These are phyloP conservation scores for Spodoptera exigua DNA, from an alignment of 2,888 invertebrate genomes.

Conservation along the genomic window DNA sequence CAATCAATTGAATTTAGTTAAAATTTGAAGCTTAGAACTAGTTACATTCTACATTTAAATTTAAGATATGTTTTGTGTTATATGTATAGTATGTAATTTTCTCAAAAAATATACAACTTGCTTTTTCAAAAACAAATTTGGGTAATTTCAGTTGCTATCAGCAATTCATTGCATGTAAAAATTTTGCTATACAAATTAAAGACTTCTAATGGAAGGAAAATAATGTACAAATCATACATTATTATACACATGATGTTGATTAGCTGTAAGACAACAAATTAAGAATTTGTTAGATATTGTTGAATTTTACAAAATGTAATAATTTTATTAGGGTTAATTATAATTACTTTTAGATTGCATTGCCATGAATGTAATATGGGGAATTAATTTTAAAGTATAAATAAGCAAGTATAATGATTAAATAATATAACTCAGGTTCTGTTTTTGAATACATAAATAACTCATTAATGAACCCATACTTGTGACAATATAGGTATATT, in stretches of 20 bases:
- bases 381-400: conserved; percentile 75
- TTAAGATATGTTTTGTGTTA: too few relatives aligned
- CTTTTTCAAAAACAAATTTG: conserved; percentile 22
- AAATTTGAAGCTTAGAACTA: conserved; percentile 8
- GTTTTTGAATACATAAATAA: conserved; percentile 35
- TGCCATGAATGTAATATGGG: conserved; percentile 73
- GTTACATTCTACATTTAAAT: too few relatives aligned
- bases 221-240: conserved; percentile 78
- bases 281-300: conserved; percentile 76
- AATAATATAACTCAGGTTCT: conserved; percentile 22
- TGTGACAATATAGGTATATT: too few relatives aligned
- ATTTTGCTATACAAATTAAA: conserved; percentile 39
- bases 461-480: background rate
- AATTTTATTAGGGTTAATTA: conserved; percentile 70
- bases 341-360: conserved; percentile 71
- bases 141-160: conserved; percentile 4
- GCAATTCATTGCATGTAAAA: conserved; percentile 25
- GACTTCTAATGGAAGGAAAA: conserved; percentile 55
- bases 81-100: too few relatives aligned
- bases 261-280: conserved; percentile 74
- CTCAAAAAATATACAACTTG: too few relatives aligned
- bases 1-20: conserved; percentile 16
- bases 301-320: conserved; percentile 74
- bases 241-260: conserved; percentile 65
- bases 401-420: conserved; percentile 65